These are phyloP conservation scores for Calvadosia cruxmelitensis DNA, from an alignment of 30 jellyfish, hydroid and myxozoan species.

Conservation along the genomic window DNA sequence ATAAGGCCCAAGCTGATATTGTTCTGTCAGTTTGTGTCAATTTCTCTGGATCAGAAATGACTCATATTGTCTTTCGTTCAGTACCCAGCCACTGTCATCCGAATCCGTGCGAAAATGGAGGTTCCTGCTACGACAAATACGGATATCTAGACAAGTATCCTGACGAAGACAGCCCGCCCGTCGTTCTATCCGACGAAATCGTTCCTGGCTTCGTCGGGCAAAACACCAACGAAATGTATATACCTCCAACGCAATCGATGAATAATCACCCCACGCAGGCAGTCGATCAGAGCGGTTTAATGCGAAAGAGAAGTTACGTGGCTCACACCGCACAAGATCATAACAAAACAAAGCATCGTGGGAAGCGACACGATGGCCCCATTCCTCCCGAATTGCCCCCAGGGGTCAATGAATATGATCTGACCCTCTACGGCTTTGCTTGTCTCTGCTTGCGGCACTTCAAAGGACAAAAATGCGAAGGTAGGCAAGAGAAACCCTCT, in stretches of 20 bases:
- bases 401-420: conserved; percentile 35
- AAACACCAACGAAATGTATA: background rate
- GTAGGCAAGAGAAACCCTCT: no score
- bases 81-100: conserved; percentile 90
- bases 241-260: background rate
- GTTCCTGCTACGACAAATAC: conserved; percentile 61
- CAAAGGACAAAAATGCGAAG: conserved; percentile 75
- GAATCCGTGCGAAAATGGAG: conserved; percentile 93
- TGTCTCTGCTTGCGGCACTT: conserved; percentile 70
- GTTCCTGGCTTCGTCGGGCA: background rate
- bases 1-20: no score
- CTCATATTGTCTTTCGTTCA: conserved; percentile 1
- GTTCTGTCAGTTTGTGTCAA: no score
- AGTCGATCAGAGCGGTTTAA: background rate
- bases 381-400: conserved; percentile 12
- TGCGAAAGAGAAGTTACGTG: background rate
- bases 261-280: background rate
- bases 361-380: background rate
- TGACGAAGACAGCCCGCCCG: background rate
- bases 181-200: background rate
- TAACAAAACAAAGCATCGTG: background rate
- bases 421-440: conserved; percentile 63
- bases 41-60: no score
- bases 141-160: conserved; percentile 29
- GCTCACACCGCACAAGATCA: no score